Evolutionary conservation across 2,888 invertebrate genomes (phyloP).

Genomic region (Zele albiditarsus): DNA sequence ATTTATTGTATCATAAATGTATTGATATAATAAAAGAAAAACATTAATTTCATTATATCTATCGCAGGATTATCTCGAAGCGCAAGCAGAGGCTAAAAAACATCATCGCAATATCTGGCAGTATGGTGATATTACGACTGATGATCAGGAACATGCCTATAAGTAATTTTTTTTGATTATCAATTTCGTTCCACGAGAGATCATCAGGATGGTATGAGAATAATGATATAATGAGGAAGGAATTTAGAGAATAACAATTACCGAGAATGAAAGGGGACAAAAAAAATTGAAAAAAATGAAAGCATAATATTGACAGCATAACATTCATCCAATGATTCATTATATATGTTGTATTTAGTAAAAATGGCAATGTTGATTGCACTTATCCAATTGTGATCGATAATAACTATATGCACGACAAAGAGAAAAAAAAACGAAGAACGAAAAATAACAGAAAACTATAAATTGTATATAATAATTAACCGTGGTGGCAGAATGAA

Average conservation of each 20-base stretch:
- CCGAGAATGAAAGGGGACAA: background rate
- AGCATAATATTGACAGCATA: slow-evolving; percentile 58
- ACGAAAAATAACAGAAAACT: slow-evolving; percentile 23
- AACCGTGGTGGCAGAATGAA: slow-evolving; percentile 45
- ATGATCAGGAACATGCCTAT: slow-evolving; percentile 75
- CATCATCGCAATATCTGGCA: slow-evolving; percentile 95
- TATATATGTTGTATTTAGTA: slow-evolving; percentile 55
- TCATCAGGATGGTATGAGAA: slow-evolving; percentile 15
- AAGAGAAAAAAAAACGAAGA: slow-evolving; percentile 26
- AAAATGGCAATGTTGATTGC: slow-evolving; percentile 54
- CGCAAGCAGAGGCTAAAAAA: slow-evolving; percentile 90
- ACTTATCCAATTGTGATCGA: slow-evolving; percentile 44
- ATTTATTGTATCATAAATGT: slow-evolving; percentile 24
- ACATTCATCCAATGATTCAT: slow-evolving; percentile 58
- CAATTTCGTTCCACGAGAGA: slow-evolving; percentile 42
- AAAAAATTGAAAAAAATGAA: slow-evolving; percentile 49
- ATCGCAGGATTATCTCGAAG: slow-evolving; percentile 85
- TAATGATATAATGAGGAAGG: slow-evolving; percentile 21
- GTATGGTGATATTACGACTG: slow-evolving; percentile 98
- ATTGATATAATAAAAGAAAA: background rate
- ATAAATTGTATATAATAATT: slow-evolving; percentile 56
- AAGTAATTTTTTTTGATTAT: slow-evolving; percentile 31
- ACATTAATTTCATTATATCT: slow-evolving; percentile 33
- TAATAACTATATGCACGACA: slow-evolving; percentile 38
- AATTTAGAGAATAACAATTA: slow-evolving; percentile 19